Conservation (phyloP, 2,113 vertebrate genomes). For the Sinocyclocheilus maitianheensis region DNA sequence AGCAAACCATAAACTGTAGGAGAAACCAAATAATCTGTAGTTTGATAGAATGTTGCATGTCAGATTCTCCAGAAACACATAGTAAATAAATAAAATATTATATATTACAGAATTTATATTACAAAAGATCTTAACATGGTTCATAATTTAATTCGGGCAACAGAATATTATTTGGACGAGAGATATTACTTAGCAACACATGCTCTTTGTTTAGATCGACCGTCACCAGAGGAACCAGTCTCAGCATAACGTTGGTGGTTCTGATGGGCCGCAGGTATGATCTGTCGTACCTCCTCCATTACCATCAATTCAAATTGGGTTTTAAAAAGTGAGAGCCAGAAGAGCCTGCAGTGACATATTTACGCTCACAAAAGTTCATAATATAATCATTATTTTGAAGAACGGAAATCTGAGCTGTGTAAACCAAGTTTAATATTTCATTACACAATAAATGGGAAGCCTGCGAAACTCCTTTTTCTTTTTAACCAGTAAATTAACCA, state of each 20-base stretch:
- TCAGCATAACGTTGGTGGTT: conserved; percentile 79
- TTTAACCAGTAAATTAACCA: background rate
- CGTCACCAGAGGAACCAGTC: conserved; percentile 91
- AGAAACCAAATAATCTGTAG: background rate
- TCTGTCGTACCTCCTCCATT: conserved; percentile 63
- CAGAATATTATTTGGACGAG: background rate
- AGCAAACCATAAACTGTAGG: background rate
- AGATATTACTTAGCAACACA: background rate
- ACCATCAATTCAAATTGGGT: background rate
- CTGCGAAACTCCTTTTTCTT: background rate
- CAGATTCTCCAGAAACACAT: too few species aligned
- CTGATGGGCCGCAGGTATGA: conserved; percentile 64
- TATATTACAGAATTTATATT: too few species aligned
- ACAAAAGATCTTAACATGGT: background rate
- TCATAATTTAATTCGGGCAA: background rate
- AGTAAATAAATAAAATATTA: background rate
- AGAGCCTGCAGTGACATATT: too few species aligned
- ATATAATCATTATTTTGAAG: background rate
- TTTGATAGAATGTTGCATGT: background rate
- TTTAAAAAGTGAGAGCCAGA: background rate
- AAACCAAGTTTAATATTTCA: conserved; percentile 11
- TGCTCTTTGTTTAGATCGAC: conserved; percentile 74
- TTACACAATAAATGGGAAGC: background rate
- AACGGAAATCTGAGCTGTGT: background rate
- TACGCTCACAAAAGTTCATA: too few species aligned